These are phyloP conservation scores for Sterna hirundo DNA, from an alignment of 2,113 vertebrate species.

Conservation along the genomic window DNA sequence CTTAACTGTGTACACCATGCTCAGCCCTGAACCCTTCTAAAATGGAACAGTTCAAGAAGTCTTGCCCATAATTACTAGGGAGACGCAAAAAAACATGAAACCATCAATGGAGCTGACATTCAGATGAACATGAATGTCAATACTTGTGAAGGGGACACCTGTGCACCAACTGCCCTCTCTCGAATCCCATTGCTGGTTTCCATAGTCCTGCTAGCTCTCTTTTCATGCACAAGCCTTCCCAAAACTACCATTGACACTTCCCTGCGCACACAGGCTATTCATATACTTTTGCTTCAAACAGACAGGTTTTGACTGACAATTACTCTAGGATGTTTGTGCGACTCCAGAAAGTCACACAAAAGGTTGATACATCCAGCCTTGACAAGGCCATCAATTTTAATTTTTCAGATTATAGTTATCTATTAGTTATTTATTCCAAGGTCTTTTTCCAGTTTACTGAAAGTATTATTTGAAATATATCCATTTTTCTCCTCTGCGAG, in stretches of 20 bases:
- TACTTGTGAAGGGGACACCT: neutral
- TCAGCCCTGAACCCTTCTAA: neutral
- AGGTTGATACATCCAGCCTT: neutral
- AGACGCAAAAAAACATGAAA: neutral
- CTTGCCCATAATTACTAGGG: neutral
- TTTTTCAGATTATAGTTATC: neutral
- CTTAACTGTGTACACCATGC: neutral
- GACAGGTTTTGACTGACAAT: neutral
- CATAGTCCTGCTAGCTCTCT: neutral
- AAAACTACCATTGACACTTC: neutral
- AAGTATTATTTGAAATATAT: neutral
- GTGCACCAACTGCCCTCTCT: neutral
- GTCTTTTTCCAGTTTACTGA: neutral
- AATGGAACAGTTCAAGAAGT: neutral
- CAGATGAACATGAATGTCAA: neutral
- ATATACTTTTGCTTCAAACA: neutral
- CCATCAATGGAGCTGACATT: neutral
- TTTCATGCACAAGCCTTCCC: neutral
- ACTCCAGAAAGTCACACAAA: neutral
- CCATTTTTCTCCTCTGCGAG: neutral
- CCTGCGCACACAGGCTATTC: neutral
- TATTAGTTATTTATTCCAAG: neutral
- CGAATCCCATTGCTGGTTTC: fast-evolving
- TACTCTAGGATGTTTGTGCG: neutral
- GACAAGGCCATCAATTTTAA: neutral